These are phyloP conservation scores for Buphagus erythrorhynchus DNA, from an alignment of 2,797 vertebrate genomes.

Conservation along the genomic window DNA sequence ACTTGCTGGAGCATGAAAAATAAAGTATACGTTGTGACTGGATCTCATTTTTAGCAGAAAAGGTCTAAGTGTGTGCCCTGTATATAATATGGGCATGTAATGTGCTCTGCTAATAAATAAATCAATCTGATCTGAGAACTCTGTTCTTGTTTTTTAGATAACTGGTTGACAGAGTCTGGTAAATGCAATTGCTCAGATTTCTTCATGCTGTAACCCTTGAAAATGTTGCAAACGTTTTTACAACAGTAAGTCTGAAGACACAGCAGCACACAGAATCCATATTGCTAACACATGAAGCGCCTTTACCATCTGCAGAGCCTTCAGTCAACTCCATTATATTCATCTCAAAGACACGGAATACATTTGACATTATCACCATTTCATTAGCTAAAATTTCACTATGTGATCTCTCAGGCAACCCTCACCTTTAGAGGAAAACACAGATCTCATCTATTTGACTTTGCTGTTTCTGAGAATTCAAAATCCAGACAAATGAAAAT, in stretches of 20 bases:
- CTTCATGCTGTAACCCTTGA: neutral
- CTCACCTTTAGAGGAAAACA: neutral
- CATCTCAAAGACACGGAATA: neutral
- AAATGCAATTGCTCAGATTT: neutral
- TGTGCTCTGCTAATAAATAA: neutral
- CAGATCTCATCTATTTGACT: neutral
- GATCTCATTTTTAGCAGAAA: neutral
- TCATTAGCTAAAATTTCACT: neutral
- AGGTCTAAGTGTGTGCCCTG: neutral
- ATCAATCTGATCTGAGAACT: neutral
- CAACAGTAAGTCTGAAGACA: neutral
- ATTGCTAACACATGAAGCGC: neutral
- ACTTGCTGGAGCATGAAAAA: neutral
- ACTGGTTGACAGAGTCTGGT: neutral
- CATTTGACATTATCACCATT: neutral
- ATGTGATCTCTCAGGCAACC: neutral
- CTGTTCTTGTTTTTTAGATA: neutral
- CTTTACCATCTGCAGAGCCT: neutral
- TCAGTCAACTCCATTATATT: neutral
- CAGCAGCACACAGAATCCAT: neutral
- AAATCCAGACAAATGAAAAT: neutral
- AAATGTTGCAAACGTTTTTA: neutral
- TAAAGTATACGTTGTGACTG: neutral
- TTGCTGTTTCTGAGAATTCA: neutral
- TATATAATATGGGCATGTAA: neutral